Base-by-base conservation (phyloP, 2,888 invertebrate species). In the Caenorhabditis afra region DNA sequence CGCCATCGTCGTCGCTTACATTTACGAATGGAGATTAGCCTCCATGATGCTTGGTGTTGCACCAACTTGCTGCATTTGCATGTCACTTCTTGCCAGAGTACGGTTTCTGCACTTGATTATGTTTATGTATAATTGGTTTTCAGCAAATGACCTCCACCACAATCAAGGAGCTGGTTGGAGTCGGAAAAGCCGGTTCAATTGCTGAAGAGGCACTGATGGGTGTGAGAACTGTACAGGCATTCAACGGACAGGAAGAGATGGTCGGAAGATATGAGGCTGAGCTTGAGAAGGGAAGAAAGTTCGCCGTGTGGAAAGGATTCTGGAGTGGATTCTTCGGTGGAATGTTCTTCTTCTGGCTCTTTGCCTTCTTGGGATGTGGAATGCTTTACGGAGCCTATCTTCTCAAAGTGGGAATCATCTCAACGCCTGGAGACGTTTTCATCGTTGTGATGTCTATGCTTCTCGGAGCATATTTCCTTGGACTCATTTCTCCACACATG, bases 11-110 rank as follows among this genome's bases (percentile, higher is more conserved):
- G 76, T 87, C 22, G 57, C 85, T 2, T 87, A 83, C 79, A 81
- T 82, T 53, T 87, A 87, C 66, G 82, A 87, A 41, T 87, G 87
- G 87, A 74, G 86, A 64, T 55, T 87, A 16, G 86, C 87, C 11
- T 71, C 81, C 11, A 75, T 87, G 79, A 85, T 87, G 85, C 68
- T 86, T 14, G 86, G 85, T 39, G 80, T 87, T n/a, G 84, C 85
- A 2, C 87, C 87, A 29, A 73, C 76, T 14, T 81, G 83, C 49
- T 85, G 85, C 67, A 78, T 85, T 58, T 81, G 82, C 44, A 87
- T 87, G 87, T 86, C 86, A 16, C 65, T 86, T 37, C 76, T 87
- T 77, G 82, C 87, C 50, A 81, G 85, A 62, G 85, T 85, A 55
- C 70, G 81, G 44, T 39, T 7, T 5, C 7, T 29, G 3, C 29